Conservation (phyloP, 2,888 invertebrate genomes). For the Caradrina kadenii region DNA sequence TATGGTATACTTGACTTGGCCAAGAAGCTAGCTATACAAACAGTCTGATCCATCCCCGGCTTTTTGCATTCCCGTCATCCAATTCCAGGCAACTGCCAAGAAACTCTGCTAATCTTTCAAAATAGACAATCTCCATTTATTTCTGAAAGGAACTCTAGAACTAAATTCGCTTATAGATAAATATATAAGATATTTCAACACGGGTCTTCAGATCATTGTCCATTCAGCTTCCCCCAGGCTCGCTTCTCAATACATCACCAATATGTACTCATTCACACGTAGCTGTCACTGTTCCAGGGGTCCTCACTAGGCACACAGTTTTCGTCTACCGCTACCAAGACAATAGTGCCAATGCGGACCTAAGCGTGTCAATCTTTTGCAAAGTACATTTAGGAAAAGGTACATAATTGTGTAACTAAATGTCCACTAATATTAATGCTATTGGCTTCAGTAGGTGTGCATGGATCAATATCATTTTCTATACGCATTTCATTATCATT, state of each 20-base stretch:
- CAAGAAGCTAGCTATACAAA: not conserved
- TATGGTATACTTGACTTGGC: too few species aligned
- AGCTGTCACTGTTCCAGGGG: conserved; percentile 85
- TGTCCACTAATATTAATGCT: conserved; percentile 66
- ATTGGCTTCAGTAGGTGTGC: conserved; percentile 53
- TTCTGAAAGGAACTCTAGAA: too few species aligned
- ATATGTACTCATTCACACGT: conserved; percentile 56
- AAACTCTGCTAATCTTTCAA: too few species aligned
- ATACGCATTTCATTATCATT: conserved; percentile 35
- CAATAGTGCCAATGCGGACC: conserved; percentile 87
- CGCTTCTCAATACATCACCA: conserved; percentile 49
- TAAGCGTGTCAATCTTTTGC: conserved; percentile 90
- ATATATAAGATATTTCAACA: too few species aligned
- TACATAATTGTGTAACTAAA: conserved; percentile 77
- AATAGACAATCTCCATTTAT: too few species aligned
- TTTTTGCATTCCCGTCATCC: not conserved
- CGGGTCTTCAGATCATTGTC: not conserved
- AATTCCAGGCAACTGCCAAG: not conserved
- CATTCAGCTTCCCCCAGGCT: conserved; percentile 36
- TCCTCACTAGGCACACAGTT: conserved; percentile 88
- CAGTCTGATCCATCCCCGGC: not conserved
- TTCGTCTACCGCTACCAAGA: conserved; percentile 89
- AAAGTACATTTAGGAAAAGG: conserved; percentile 91
- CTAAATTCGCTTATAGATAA: not conserved
- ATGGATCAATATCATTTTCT: conserved; percentile 50